These are phyloP conservation scores for Decapterus maruadsi DNA, from an alignment of 2,797 vertebrate genomes.

Conservation along the genomic window DNA sequence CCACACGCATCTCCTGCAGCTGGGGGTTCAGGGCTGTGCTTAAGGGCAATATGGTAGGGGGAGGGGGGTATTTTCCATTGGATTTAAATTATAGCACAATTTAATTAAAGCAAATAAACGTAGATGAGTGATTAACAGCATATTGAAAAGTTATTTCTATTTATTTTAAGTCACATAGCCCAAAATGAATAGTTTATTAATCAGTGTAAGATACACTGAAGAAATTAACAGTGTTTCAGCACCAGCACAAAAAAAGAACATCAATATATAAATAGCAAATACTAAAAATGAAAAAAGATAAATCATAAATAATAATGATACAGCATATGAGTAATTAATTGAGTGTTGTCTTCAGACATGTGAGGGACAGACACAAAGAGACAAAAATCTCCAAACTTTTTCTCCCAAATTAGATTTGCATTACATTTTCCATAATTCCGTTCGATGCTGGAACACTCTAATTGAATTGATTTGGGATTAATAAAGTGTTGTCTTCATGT, in stretches of 20 bases:
- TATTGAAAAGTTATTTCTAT: background rate
- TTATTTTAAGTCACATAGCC: background rate
- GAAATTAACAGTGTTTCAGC: too few species aligned
- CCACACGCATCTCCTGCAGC: background rate
- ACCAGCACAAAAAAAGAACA: too few species aligned
- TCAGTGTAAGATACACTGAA: too few species aligned
- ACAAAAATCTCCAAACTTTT: background rate
- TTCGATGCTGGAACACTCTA: too few species aligned
- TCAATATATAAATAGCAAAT: too few species aligned
- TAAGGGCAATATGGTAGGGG: background rate
- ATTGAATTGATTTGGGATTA: too few species aligned
- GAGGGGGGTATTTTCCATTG: background rate
- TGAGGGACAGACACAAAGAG: background rate
- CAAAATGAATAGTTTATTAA: background rate
- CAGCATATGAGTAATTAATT: background rate
- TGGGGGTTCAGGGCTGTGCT: slow-evolving; percentile 14
- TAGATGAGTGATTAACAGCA: background rate
- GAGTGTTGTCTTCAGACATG: background rate
- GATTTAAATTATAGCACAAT: background rate
- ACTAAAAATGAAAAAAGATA: background rate
- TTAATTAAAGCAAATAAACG: background rate
- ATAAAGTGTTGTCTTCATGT: too few species aligned
- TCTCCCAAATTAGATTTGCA: background rate
- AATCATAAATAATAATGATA: too few species aligned
- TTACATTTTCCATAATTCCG: slow-evolving; percentile 24